phyloP scores from a whole-genome alignment of 2,797 vertebrate genomes.

The Phaenicophaeus curvirostris region DNA sequence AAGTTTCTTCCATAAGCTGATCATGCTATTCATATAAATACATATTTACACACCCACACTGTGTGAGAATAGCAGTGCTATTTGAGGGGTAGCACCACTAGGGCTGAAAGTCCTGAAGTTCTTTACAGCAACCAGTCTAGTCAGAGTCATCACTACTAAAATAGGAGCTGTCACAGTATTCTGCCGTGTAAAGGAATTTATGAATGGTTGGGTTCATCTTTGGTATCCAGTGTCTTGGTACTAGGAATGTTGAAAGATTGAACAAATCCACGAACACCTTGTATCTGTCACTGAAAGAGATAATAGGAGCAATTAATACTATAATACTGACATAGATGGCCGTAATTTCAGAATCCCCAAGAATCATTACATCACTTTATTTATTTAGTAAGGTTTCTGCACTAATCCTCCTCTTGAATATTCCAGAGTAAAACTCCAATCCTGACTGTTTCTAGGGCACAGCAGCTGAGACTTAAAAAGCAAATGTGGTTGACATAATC shows the following conservation, averaged over 20 bases:
- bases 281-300: constrained; percentile 91
- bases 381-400: neutral
- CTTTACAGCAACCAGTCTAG: constrained; percentile 46
- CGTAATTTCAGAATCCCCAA: neutral
- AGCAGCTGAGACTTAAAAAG: neutral
- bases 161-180: constrained; percentile 95
- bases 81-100: neutral
- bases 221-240: constrained; percentile 93
- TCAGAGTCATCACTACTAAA: constrained; percentile 97
- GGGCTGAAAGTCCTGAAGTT: neutral
- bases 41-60: constrained; percentile 21
- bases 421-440: neutral
- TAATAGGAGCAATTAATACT: neutral
- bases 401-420: neutral
- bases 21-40: constrained; percentile 49
- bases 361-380: neutral
- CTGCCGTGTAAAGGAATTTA: constrained; percentile 91
- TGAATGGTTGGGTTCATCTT: constrained; percentile 91
- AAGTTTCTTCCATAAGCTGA: neutral
- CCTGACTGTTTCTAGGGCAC: neutral
- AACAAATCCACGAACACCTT: constrained; percentile 99
- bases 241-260: constrained; percentile 93
- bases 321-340: neutral
- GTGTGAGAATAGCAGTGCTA: neutral
- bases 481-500: neutral